These are phyloP conservation scores for Rhagophthalmus giganteus DNA, from an alignment of 2,888 invertebrate species.

Conservation along the genomic window DNA sequence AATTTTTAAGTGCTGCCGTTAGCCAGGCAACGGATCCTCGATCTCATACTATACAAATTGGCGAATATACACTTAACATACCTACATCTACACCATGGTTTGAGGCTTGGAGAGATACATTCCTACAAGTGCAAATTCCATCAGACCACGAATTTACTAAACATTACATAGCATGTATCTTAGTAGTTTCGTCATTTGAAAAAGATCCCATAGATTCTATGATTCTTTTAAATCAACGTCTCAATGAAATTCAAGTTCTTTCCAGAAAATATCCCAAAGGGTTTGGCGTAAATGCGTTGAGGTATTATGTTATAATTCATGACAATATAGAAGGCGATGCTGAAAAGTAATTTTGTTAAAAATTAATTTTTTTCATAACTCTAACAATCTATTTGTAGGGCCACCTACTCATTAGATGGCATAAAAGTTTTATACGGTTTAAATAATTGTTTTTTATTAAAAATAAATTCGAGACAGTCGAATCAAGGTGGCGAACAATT, in stretches of 20 bases:
- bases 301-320: constrained; percentile 88
- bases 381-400: constrained; percentile 62
- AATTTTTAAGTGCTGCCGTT: constrained; percentile 69
- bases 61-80: constrained; percentile 65
- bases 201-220: constrained; percentile 81
- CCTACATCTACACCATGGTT: constrained; percentile 90
- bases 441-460: constrained; percentile 84
- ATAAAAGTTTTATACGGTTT: constrained; percentile 87
- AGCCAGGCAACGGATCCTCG: constrained; percentile 47
- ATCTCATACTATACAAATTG: constrained; percentile 44
- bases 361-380: background rate
- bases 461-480: constrained; percentile 80
- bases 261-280: constrained; percentile 82
- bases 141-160: constrained; percentile 96
- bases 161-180: constrained; percentile 81
- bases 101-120: constrained; percentile 92
- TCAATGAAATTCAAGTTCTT: constrained; percentile 76
- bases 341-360: constrained; percentile 65
- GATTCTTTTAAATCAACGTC: constrained; percentile 75
- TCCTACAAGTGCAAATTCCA: constrained; percentile 83
- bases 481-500: constrained; percentile 60
- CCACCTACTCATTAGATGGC: constrained; percentile 79
- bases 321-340: constrained; percentile 75
- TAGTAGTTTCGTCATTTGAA: constrained; percentile 73
- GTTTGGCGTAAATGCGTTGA: constrained; percentile 78